Percentiles rank a stretch among this genome's conserved stretches.
phyloP scores from a whole-genome alignment of 2,113 vertebrate species.

The Callipepla squamata region DNA sequence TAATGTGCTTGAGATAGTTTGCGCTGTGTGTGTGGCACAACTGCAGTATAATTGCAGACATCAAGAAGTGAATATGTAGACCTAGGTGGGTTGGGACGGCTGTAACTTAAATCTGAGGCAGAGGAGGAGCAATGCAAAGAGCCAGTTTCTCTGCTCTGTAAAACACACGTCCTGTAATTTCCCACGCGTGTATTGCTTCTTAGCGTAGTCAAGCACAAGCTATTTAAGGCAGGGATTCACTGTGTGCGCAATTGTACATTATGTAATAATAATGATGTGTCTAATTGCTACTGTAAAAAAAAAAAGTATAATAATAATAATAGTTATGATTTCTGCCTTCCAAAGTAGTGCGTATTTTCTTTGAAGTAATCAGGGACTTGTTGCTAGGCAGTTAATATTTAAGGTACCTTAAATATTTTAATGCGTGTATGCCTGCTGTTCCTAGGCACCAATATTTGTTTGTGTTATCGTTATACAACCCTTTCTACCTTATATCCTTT shows the following conservation, averaged over 20 bases:
- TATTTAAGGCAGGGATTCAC: conserved; percentile 38
- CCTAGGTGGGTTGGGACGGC: not conserved
- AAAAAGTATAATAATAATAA: not conserved
- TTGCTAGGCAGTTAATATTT: conserved; percentile 54
- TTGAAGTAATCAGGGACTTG: conserved; percentile 44
- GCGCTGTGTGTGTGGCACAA: not conserved
- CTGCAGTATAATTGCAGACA: not conserved
- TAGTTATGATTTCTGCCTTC: not conserved
- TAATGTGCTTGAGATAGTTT: not conserved
- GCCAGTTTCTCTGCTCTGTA: not conserved
- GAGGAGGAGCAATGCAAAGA: not conserved
- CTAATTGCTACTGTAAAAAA: not conserved
- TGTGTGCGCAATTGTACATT: not conserved
- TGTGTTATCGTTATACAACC: conserved; percentile 48
- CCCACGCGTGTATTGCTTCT: not conserved
- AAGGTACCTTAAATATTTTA: conserved; percentile 65
- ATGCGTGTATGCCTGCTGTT: conserved; percentile 48
- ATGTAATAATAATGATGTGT: not conserved
- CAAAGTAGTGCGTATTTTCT: conserved; percentile 21
- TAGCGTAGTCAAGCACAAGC: conserved; percentile 4
- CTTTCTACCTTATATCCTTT: conserved; percentile 39
- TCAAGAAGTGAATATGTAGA: not conserved
- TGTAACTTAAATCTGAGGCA: not conserved
- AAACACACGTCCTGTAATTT: not conserved
- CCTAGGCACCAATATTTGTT: conserved; percentile 70